Evolutionary conservation across 64 coral and sea anemone species (phyloP), one percentile per base, ranked within the genome.

Genomic region (Pachyseris speciosa): DNA sequence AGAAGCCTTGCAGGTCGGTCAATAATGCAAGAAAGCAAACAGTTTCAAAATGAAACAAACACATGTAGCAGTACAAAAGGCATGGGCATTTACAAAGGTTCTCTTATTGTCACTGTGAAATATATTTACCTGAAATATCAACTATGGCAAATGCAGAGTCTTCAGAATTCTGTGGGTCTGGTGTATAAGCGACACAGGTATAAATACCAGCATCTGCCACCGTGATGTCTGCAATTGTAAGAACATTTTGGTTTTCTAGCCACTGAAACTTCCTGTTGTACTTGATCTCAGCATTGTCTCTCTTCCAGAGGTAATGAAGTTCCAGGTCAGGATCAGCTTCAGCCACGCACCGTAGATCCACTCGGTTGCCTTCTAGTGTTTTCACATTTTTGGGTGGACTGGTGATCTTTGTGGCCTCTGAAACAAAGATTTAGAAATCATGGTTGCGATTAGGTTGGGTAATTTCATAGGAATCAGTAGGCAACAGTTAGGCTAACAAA

Each of bases 101-200:
- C n/a, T n/a, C n/a, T n/a, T n/a, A n/a, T n/a, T n/a, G n/a, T n/a
- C n/a, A n/a, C n/a, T n/a, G n/a, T n/a, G n/a, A n/a, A n/a, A n/a
- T n/a, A n/a, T n/a, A n/a, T n/a, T 20, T 71, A 95, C 94, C 94
- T 91, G 78, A 24, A 5, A 95, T 73, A 69, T 95, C 36, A 22
- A 87, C 47, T 36, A 61, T 73, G 0, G 81, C 80, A 26, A 83
- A 47, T 6, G 83, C 80, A 0, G 17, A 59, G 47, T 76, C 94
- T 67, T 95, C 94, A 6, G 94, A 95, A 12, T 27, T 29, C 7
- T 45, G 43, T 20, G 71, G 88, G 0, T 67, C 28, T 25, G 87
- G 75, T 6, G 94, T 95, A 25, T 71, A 95, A 11, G 83, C 88
- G 20, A 91, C 44, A 65, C 94, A 95, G 1, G 87, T 95, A 29